A percentile compares a stretch with the other conserved stretches of the same genome.
These are phyloP conservation scores for Aegotheles bennettii DNA, from an alignment of 2,113 vertebrate species.

Conservation along the genomic window DNA sequence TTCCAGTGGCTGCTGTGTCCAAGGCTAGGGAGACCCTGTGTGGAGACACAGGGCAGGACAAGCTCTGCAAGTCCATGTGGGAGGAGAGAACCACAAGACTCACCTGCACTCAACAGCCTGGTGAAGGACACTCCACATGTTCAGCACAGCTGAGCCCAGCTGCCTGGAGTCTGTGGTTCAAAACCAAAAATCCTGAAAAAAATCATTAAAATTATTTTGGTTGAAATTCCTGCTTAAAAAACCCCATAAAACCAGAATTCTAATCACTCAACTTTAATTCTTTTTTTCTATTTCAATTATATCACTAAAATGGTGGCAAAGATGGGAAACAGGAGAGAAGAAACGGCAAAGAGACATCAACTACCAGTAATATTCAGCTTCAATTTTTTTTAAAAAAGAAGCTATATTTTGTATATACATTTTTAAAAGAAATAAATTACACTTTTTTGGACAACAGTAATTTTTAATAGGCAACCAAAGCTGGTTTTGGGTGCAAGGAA, in stretches of 20 bases:
- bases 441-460: not conserved
- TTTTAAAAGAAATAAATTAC: not conserved
- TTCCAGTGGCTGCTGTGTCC: not conserved
- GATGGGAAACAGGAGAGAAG: not conserved
- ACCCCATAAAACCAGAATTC: not conserved
- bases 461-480: not conserved
- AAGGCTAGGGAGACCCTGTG: slow-evolving; percentile 53
- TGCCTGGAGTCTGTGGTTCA: too few species aligned
- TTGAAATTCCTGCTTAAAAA: not conserved
- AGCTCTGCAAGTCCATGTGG: not conserved
- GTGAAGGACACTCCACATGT: fast-evolving
- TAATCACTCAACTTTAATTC: fast-evolving
- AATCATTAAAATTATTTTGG: fast-evolving
- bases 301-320: not conserved
- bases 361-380: not conserved
- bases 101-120: not conserved
- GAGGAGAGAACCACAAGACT: not conserved
- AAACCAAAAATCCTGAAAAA: fast-evolving
- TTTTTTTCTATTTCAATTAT: not conserved
- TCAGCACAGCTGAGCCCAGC: not conserved
- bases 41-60: slow-evolving; percentile 43
- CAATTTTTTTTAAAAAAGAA: not conserved
- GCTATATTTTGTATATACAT: not conserved
- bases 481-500: not conserved
- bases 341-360: not conserved